Base-by-base conservation (phyloP, 53 echinoderm and acorn worm genomes). In the Apostichopus leukothele region DNA sequence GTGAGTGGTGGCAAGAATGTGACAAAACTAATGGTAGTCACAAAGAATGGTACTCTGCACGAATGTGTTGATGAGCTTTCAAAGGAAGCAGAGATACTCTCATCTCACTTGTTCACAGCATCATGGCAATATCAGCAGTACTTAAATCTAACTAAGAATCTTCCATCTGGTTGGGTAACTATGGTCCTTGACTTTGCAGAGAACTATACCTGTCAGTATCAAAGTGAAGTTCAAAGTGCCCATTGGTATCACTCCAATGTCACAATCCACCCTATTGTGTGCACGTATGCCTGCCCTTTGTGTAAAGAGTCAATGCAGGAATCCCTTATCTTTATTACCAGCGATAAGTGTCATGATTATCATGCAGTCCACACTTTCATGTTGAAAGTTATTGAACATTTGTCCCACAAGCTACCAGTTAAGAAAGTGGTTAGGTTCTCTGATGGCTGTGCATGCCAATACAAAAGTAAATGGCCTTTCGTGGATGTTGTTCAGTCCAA, bases 181-280 rank as follows among this genome's bases (percentile, higher is more conserved):
- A 89, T 89, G 91, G 94, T 92, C 3, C 10, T 92, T 71, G 92
- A 92, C 80, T 92, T 92, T 89, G 92, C 92, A 4, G 92, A 92
- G 71, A 91, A 91, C 39, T 91, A 86, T 71, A 73, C 91, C 9
- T 88, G 88, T 87, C 14, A 75, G 51, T 53, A 20, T 25, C 89
- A 92, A 22, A 76, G 89, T 53, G 89, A 92, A 84, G 88, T 92
- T 27, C 92, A 92, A 52, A 16, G 77, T 8, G 92, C 89, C 3
- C 89, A 92, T 53, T 89, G 92, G 92, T 61, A 75, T 21, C 89
- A 91, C 60, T 59, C 74, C 4, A 75, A 89, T 50, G 91, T 83
- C 9, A 89, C 89, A 57, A 53, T 93, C 18, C 93, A 93, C 79
- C 93, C 93, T 5, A 89, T 91, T 27, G 63, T 93, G 9, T 50